Evolutionary conservation across 2,113 vertebrate species (phyloP), one percentile per base, ranked within the genome.

Genomic region (Ptilorrhoa leucosticta): DNA sequence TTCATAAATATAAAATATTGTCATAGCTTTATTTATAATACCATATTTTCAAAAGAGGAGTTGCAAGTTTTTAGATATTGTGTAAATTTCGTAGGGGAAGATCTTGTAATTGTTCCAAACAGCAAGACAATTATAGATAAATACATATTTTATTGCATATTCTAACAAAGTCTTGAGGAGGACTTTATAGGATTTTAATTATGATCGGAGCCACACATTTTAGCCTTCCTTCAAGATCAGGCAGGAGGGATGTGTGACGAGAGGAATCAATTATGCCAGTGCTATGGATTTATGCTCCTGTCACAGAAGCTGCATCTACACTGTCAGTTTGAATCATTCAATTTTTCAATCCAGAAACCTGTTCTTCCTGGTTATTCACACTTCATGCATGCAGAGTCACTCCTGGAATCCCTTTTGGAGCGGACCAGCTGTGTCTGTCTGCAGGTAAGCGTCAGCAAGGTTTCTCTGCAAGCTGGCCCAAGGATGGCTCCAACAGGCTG

Each of bases 281-380:
- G 58, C 58, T 64, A 3, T 44, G 66, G 58, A 92, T 94, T 90
- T 88, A 69, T 77, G 37, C n/a, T 73, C 40, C 63, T 83, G 39
- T 91, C 56, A 73, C 42, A 57, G 71, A 66, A 56, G 54, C 61
- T 57, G 64, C 45, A 65, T 33, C 50, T 89, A 72, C 26, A 6
- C 31, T 89, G 45, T 87, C 87, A 54, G 30, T 69, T 57, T 69
- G 30, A 87, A 40, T 84, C n/a, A 83, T 78, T 91, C 42, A 31
- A 16, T 83, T 91, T 94, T 89, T 89, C 89, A 93, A 21, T 78
- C 68, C 83, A 89, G 51, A 81, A 94, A 35, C 39, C 60, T 78
- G 31, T 70, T 95, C 72, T 89, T 90, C 35, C 60, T 81, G 27
- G 70, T 83, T 89, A 54, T 89, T 91, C 64, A 70, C 80, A 66